Base-by-base conservation (phyloP, 2,888 invertebrate genomes). In the Nowickia ferox region DNA sequence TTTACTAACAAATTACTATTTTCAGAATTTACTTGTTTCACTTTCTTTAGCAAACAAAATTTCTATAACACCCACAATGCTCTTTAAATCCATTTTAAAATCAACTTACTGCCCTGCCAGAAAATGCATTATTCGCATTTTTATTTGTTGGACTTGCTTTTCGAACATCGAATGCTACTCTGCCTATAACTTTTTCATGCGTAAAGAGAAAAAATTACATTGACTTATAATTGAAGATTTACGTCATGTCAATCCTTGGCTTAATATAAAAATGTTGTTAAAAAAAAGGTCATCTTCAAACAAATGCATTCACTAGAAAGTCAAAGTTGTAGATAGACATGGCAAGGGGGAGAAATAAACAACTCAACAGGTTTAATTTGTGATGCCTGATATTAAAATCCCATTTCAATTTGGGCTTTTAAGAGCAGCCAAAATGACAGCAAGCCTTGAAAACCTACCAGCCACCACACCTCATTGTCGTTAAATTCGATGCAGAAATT, bases 321-420 rank as follows among this genome's bases (percentile, higher is more conserved):
- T 11, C 9, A 44, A 51, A 69, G 53, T 44, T 42, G 17, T 30
- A 2, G 10, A 53, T 15, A 51, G 19, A 40, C 13, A 17, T 44
- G 9, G 40, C 17, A 51, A 51, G 30, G 38, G 17, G 51, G 11
- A 63, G 38, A 19, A 44, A 48, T 15, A 17, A 65, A n/a, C 51
- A 74, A 51, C 38, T 66, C 80, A 81, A 74, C 74, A 74, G 59
- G 74, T 74, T 81, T 66, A 74, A 65, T 72, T 65, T 83, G 42
- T 77, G 77, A 72, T 65, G 48, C 19, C 51, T 77, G 83, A 57
- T 71, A 57, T 66, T 38, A 65, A 74, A 83, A 83, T 71, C 71
- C 51, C 22, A 77, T 57, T 63, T 65, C 57, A 83, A 46, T 69
- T 65, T 59, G 57, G 57, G 15, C 17, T 76, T 82, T 75, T 30